Evolutionary conservation across 2,888 invertebrate species (phyloP).

Genomic region (Leptodirus hochenwartii): DNA sequence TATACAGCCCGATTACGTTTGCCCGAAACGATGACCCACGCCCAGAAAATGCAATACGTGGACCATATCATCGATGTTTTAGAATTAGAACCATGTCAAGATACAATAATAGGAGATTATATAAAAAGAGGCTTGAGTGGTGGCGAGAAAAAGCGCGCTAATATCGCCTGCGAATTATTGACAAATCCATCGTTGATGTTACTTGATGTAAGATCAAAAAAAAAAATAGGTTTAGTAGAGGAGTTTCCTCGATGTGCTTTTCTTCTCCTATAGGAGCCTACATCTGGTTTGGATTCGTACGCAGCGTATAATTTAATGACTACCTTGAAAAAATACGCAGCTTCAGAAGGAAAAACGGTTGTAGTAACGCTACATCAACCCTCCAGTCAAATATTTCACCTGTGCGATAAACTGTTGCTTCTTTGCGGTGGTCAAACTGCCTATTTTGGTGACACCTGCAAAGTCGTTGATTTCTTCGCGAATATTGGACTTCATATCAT

Average conservation of each 20-base stretch:
- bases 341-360: slow-evolving; percentile 58
- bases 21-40: slow-evolving; percentile 50
- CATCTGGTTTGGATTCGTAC: slow-evolving; percentile 66
- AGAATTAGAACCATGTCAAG: slow-evolving; percentile 53
- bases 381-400: slow-evolving; percentile 67
- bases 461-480: slow-evolving; percentile 54
- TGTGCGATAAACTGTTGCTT: slow-evolving; percentile 57
- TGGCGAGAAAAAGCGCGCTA: slow-evolving; percentile 68
- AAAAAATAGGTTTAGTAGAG: not conserved
- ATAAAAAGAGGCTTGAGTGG: slow-evolving; percentile 60
- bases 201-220: slow-evolving; percentile 44
- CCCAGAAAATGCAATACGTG: slow-evolving; percentile 58
- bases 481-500: slow-evolving; percentile 50
- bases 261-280: slow-evolving; percentile 46
- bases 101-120: slow-evolving; percentile 62
- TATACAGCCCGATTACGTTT: slow-evolving; percentile 38
- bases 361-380: slow-evolving; percentile 70
- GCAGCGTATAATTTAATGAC: slow-evolving; percentile 57
- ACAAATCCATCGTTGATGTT: slow-evolving; percentile 65
- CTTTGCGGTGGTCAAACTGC: slow-evolving; percentile 55
- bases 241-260: slow-evolving; percentile 3
- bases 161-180: slow-evolving; percentile 64
- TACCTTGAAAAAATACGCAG: slow-evolving; percentile 53
- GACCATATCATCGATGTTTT: slow-evolving; percentile 60
- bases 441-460: slow-evolving; percentile 54